A percentile compares a stretch with the other conserved stretches of the same genome.
These are phyloP conservation scores for Holcopasites calliopsidis DNA, from an alignment of 1,140 invertebrate genomes.

Conservation along the genomic window DNA sequence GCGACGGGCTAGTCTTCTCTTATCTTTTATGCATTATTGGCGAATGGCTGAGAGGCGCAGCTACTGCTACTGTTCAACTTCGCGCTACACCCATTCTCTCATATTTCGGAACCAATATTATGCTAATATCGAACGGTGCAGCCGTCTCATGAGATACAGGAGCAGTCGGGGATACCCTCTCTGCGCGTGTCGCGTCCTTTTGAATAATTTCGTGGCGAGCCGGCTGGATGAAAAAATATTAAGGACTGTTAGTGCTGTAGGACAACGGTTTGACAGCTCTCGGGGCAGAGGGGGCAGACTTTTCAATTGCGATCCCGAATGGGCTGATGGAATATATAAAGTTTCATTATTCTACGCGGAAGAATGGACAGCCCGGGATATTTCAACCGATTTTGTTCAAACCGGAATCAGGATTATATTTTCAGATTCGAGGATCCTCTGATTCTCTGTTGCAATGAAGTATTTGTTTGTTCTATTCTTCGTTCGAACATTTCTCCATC, in stretches of 20 bases:
- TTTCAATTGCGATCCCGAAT: not conserved
- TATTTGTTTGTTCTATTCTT: too few species aligned
- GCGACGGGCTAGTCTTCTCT: slow-evolving; percentile 55
- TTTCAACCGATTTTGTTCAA: not conserved
- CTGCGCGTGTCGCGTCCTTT: slow-evolving; percentile 38
- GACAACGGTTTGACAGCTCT: not conserved
- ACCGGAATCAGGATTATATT: not conserved
- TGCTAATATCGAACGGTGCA: slow-evolving; percentile 62
- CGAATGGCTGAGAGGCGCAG: slow-evolving; percentile 23
- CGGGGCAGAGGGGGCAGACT: not conserved
- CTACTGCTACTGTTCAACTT: not conserved
- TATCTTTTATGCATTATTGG: slow-evolving; percentile 75
- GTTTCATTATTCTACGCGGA: not conserved
- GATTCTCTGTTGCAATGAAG: too few species aligned
- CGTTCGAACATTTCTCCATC: too few species aligned
- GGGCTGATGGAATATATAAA: not conserved
- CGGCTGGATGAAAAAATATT: slow-evolving; percentile 21
- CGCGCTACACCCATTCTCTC: slow-evolving; percentile 48
- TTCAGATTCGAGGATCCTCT: too few species aligned
- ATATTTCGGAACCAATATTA: slow-evolving; percentile 74
- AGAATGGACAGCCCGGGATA: not conserved
- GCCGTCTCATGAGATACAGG: slow-evolving; percentile 37
- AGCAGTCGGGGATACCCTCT: slow-evolving; percentile 38
- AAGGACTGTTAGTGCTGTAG: not conserved
- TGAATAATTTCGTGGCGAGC: slow-evolving; percentile 51